Percentiles rank a stretch among this genome's conserved stretches.
These are phyloP conservation scores for Xylocopa sonorina DNA, from an alignment of 1,140 invertebrate genomes.

Conservation along the genomic window DNA sequence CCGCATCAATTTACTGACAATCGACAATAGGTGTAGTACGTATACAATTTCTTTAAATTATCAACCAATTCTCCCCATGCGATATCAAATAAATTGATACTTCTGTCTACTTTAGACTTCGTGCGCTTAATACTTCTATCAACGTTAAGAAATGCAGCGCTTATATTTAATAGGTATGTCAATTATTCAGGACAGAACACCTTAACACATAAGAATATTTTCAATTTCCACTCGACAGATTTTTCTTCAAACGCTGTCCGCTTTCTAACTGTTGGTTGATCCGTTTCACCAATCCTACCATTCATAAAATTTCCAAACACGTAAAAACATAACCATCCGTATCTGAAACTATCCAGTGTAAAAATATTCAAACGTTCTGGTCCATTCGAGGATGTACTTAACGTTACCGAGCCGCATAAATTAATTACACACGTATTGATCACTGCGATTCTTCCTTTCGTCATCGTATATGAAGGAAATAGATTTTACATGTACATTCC, in stretches of 20 bases:
- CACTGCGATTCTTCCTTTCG: conserved; percentile 4
- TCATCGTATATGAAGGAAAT: conserved; percentile 21
- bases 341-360: background rate
- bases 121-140: conserved; percentile 46
- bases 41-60: conserved; percentile 18
- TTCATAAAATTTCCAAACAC: conserved; percentile 8
- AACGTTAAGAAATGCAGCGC: conserved; percentile 71
- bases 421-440: conserved; percentile 38
- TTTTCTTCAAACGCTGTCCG: background rate
- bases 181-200: conserved; percentile 77
- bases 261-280: background rate
- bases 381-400: conserved; percentile 22
- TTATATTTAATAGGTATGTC: conserved; percentile 75
- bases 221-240: background rate
- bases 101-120: conserved; percentile 31
- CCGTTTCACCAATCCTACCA: background rate
- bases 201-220: conserved; percentile 75
- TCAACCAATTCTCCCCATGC: background rate
- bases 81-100: conserved; percentile 43
- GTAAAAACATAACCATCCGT: conserved; percentile 22
- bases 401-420: conserved; percentile 12
- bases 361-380: conserved; percentile 33
- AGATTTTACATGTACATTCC: background rate
- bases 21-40: conserved; percentile 42
- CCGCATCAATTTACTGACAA: conserved; percentile 19